Evolutionary conservation across 2,888 invertebrate genomes (phyloP), one percentile per base, ranked within the genome.

Genomic region (Laspeyria flexula): DNA sequence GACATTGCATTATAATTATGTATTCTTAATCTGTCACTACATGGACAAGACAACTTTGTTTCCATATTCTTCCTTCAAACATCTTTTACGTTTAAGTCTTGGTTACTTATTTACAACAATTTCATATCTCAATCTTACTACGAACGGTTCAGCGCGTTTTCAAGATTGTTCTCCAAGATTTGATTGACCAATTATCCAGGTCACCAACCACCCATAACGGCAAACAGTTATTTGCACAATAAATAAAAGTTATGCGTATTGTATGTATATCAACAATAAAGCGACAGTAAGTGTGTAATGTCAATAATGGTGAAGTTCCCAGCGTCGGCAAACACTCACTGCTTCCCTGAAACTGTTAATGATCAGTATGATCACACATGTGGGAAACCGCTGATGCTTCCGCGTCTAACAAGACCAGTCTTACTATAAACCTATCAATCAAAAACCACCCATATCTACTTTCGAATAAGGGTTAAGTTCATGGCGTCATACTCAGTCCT

Each of bases 301-400:
- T 73, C 76, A 73, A 77, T 81, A 80, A 77, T 76, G 37, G 45
- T 21, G 60, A 57, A 56, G 78, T 86, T 86, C 88, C 79, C 88
- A 87, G 76, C 79, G 75, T 60, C 67, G 65, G 56, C 41, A 27
- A 46, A 51, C 55, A 59, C 64, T 60, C 40, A 40, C 57, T 51
- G 55, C 57, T 81, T 87, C 84, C 76, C 77, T 79, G 79, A 81
- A 89, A 87, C 81, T 74, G 75, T 81, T 88, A 88, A 88, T 85
- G 87, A 83, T 77, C 74, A 64, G 87, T 87, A 88, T 85, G 87
- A 83, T 77, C 74, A 64, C 79, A 75, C 78, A 81, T 83, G 85
- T 86, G 88, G 82, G 83, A 84, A 85, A 60, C 51, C 63, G 58
- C 49, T 47, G 50, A 51, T 45, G 65, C 80, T 86, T 88, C 88